Conservation (phyloP, 64 coral and sea anemone genomes). For the Acropora yongei region DNA sequence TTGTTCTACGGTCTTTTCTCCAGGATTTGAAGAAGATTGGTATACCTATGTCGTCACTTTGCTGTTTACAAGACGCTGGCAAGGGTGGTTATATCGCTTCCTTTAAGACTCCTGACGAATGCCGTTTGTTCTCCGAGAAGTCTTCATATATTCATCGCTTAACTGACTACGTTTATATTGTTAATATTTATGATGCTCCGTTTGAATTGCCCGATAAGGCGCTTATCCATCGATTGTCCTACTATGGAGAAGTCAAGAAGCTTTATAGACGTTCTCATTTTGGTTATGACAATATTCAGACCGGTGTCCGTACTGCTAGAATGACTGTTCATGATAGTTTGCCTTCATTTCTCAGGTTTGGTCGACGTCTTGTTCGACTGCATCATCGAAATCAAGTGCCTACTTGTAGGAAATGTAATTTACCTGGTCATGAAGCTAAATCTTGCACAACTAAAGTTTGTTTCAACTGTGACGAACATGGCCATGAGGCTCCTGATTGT, state of each 20-base stretch:
- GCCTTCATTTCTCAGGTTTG: background rate
- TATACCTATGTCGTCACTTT: no score
- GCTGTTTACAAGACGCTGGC: no score
- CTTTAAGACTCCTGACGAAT: no score
- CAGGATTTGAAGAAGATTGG: no score
- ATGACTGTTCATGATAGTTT: background rate
- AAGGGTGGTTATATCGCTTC: no score
- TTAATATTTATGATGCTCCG: background rate
- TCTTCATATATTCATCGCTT: no score
- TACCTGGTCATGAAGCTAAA: background rate
- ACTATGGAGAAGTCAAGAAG: background rate
- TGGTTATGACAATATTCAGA: background rate
- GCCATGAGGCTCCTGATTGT: background rate
- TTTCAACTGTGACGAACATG: background rate
- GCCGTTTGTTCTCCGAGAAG: no score
- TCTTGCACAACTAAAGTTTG: background rate
- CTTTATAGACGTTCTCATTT: background rate
- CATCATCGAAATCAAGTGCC: background rate
- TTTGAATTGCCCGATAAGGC: background rate
- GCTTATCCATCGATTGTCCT: no score
- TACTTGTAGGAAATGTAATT: constrained; percentile 7
- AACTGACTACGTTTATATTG: no score
- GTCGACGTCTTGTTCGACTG: background rate
- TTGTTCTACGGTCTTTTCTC: no score
- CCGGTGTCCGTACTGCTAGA: background rate